Evolutionary conservation across 1,140 invertebrate genomes (phyloP).

Genomic region (Pantala flavescens): DNA sequence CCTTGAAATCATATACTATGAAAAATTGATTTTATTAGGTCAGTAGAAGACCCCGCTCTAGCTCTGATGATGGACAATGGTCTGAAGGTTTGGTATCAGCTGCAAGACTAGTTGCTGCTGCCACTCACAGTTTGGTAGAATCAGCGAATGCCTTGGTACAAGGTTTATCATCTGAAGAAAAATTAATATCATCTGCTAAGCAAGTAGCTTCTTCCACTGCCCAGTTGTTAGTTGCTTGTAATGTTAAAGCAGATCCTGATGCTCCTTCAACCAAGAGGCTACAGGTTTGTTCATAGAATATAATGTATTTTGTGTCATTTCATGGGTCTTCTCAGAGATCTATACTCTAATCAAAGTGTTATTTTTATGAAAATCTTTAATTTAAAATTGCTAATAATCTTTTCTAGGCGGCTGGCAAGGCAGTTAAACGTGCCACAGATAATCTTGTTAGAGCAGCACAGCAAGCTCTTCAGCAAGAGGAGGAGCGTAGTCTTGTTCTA

Average conservation of each 20-base stretch:
- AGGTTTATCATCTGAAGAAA: constrained; percentile 88
- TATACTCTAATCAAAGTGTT: too few relatives aligned
- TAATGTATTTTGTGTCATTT: not conserved
- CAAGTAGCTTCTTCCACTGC: constrained; percentile 96
- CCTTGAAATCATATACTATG: too few relatives aligned
- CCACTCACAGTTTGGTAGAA: constrained; percentile 93
- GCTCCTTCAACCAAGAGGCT: constrained; percentile 87
- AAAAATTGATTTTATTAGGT: constrained; percentile 43
- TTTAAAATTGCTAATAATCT: too few relatives aligned
- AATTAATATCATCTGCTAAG: constrained; percentile 91
- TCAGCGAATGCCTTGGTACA: constrained; percentile 94
- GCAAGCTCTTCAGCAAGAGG: constrained; percentile 77
- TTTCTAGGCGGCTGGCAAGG: constrained; percentile 72
- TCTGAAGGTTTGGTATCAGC: constrained; percentile 96
- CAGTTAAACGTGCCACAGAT: constrained; percentile 95
- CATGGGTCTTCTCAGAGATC: too few relatives aligned
- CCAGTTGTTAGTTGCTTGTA: constrained; percentile 93
- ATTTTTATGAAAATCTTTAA: too few relatives aligned
- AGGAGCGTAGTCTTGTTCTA: constrained; percentile 79
- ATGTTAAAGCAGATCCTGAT: constrained; percentile 94
- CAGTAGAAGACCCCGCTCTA: constrained; percentile 61
- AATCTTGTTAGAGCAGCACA: constrained; percentile 90
- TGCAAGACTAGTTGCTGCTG: constrained; percentile 88
- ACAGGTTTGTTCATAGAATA: constrained; percentile 39
- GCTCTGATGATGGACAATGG: constrained; percentile 96